Evolutionary conservation across 2,797 vertebrate species (phyloP), one percentile per base, ranked within the genome.

Genomic region (Falco columbarius): DNA sequence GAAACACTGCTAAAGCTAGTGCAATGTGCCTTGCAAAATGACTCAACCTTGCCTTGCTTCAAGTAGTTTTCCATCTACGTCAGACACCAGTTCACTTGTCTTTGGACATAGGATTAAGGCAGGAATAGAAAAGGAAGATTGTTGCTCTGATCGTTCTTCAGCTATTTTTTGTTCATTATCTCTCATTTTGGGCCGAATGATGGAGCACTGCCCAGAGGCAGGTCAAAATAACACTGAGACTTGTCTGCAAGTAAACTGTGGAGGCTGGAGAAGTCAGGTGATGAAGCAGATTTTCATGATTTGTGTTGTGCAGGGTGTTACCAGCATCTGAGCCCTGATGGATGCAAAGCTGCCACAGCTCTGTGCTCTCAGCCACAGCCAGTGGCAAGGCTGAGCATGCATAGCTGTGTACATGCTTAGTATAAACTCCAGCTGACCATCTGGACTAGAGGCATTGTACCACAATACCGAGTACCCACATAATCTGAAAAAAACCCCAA

Each of bases 301-400:
- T 77, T 89, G 9, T 14, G 46, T 58, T 5, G 9, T 30, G 9
- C 23, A 49, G 7, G 23, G 4, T 12, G 3, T 47, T 36, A 2
- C 6, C 13, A 22, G 23, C 8, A 58, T 20, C 19, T 62, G n/a
- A 55, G 11, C 16, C 16, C 34, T 5, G 7, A 10, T 0, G 0
- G 21, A 17, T 2, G 8, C 26, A 56, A 76, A 74, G 27, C n/a
- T 47, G 20, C 19, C 3, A 1, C 14, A 49, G 30, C 10, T 79
- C 36, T 9, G 1, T 4, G 6, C 62, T 17, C n/a, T 17, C 14
- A 46, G 0, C 7, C 0, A 0, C 4, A 5, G 38, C 6, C 14
- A 14, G 47, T 10, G 24, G 10, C 1, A 1, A 66, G 40, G 30
- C 49, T 73, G 56, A 21, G 44, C 9, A 5, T 14, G 7, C 29